These are phyloP conservation scores for Eugnorisma glareosa DNA, from an alignment of 2,888 invertebrate species.

Conservation along the genomic window DNA sequence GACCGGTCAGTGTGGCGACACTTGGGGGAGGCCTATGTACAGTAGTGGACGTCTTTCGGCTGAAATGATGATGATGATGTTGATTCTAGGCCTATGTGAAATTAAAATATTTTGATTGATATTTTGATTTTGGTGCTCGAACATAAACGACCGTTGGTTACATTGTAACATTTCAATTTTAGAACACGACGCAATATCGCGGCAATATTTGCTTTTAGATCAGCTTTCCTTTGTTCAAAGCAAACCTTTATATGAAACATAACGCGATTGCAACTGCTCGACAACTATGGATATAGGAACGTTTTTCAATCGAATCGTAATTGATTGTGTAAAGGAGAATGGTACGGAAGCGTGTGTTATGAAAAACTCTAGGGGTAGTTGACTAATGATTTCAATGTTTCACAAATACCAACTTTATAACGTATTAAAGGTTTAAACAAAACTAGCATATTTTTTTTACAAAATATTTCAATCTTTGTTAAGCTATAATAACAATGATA, in stretches of 20 bases:
- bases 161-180: conserved; percentile 68
- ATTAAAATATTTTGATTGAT: too few species aligned
- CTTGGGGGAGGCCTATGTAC: too few species aligned
- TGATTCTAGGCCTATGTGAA: too few species aligned
- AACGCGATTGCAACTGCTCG: conserved; percentile 63
- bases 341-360: background rate
- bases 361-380: background rate
- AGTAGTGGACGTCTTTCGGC: too few species aligned
- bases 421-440: background rate
- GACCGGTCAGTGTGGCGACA: too few species aligned
- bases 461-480: background rate
- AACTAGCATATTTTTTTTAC: background rate
- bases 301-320: conserved; percentile 32
- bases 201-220: conserved; percentile 76
- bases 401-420: background rate
- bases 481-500: too few species aligned
- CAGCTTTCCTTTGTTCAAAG: conserved; percentile 79
- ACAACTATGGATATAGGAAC: conserved; percentile 16
- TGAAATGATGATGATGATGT: too few species aligned
- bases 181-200: conserved; percentile 67
- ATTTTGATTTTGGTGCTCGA: conserved; percentile 26
- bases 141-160: conserved; percentile 58
- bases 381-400: background rate
- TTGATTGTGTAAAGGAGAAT: conserved; percentile 38
- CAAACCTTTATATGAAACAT: conserved; percentile 76